Evolutionary conservation across 2,888 invertebrate species (phyloP).

Genomic region (Pandemis corylana): DNA sequence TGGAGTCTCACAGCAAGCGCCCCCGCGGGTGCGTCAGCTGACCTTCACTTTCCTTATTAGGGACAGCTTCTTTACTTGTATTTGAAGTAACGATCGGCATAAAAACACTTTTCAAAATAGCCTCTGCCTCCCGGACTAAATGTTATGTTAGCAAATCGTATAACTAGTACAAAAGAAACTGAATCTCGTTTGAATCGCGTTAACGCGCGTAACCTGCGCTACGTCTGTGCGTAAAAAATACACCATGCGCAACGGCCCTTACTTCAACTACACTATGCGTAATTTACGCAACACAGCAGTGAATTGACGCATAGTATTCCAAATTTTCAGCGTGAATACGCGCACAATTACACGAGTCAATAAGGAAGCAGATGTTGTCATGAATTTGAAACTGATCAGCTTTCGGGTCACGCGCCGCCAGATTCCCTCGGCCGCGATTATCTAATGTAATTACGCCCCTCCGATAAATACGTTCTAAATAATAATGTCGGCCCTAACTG

Average conservation of each 20-base stretch:
- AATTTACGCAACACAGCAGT: background rate
- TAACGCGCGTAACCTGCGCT: background rate
- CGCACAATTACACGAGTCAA: conserved; percentile 37
- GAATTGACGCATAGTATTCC: background rate
- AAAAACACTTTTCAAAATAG: too few species aligned
- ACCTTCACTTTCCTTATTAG: too few species aligned
- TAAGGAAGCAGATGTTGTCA: conserved; percentile 41
- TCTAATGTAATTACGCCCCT: conserved; percentile 56
- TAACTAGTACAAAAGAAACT: too few species aligned
- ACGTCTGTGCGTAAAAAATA: too few species aligned
- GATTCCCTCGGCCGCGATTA: conserved; percentile 56
- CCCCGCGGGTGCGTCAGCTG: too few species aligned
- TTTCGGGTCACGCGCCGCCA: conserved; percentile 56
- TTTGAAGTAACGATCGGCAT: too few species aligned
- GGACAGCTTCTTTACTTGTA: too few species aligned
- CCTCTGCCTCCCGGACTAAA: too few species aligned
- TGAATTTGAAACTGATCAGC: conserved; percentile 53
- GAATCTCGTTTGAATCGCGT: background rate
- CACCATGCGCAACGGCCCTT: too few species aligned
- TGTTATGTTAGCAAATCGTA: too few species aligned
- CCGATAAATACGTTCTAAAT: conserved; percentile 46
- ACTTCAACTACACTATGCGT: background rate
- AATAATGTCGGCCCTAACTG: conserved; percentile 7
- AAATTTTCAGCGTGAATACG: background rate
- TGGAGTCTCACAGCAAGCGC: too few species aligned